A percentile compares a stretch with the other conserved stretches of the same genome.
Conservation (phyloP, 1,140 invertebrate genomes). For the Manduca sexta region DNA sequence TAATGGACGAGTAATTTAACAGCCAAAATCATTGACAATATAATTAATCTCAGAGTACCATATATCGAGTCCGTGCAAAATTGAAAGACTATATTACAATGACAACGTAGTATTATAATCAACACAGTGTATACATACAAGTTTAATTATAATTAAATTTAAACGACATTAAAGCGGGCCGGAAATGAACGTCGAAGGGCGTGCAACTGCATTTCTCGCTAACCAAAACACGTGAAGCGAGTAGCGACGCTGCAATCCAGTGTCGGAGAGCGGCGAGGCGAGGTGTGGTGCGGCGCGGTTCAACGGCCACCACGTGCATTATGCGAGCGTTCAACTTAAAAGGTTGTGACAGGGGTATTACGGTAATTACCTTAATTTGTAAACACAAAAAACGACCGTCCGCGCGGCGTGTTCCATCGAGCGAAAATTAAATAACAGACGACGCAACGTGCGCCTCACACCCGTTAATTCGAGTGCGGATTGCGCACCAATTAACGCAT, state of each 20-base stretch:
- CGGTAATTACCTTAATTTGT: conserved; percentile 64
- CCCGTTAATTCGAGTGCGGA: conserved; percentile 17
- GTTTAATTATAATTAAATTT: background rate
- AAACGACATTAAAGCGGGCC: background rate
- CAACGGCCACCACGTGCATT: conserved; percentile 13
- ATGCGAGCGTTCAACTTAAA: conserved; percentile 60
- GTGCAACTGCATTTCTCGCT: background rate
- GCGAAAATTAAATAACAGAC: conserved; percentile 38
- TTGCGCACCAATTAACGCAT: conserved; percentile 21
- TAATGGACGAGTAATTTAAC: too few species aligned
- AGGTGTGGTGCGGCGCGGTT: background rate
- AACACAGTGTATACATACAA: conserved; percentile 1
- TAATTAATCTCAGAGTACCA: too few species aligned
- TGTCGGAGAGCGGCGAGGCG: background rate
- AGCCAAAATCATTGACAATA: too few species aligned
- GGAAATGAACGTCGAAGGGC: background rate
- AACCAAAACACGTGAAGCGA: background rate
- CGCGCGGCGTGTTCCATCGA: conserved; percentile 24
- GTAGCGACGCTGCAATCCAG: background rate
- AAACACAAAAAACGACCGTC: conserved; percentile 52
- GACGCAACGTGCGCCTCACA: conserved; percentile 1
- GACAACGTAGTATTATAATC: too few species aligned
- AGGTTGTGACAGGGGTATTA: conserved; percentile 58
- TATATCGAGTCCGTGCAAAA: too few species aligned
- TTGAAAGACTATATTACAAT: too few species aligned